Evolutionary conservation across 2,888 invertebrate genomes (phyloP), one percentile per base, ranked within the genome.

Genomic region (Calliopum simillimum): DNA sequence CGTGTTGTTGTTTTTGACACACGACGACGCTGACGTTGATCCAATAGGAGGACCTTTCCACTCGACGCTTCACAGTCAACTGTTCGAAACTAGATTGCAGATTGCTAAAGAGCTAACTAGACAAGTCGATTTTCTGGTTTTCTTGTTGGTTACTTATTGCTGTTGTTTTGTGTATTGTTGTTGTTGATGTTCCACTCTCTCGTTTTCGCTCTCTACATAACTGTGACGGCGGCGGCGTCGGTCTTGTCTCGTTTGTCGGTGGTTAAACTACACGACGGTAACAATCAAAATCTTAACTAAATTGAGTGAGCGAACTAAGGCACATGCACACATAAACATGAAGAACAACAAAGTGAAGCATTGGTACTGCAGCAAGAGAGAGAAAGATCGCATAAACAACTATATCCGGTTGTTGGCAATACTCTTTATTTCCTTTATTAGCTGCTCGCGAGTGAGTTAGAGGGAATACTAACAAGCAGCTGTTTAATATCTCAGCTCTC

Each of bases 1-100:
- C n/a, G n/a, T n/a, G n/a, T 74, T 70, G 25, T 51, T 33, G 44
- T 44, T 59, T 70, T 72, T 69, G 73, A 73, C 67, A 59, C 69
- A 75, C 72, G 73, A 74, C 76, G 73, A 75, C 76, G 76, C 75
- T 68, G 47, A 68, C 53, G 76, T 75, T 77, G 80, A 82, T 79
- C 81, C 79, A 82, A 80, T 79, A 77, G 75, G 77, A 66, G 77
- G 80, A 84, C 84, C 83, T 83, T 77, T 83, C 80, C 79, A 80
- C 82, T 84, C 84, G 83, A 81, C 84, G 84, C 78, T 83, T 83
- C 82, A 79, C 84, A 84, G 81, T 82, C 84, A 84, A 84, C 84
- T 84, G 84, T 84, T 84, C 85, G 82, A 84, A 84, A 84, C 84
- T 84, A 85, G 84, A 85, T 85, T 84, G 84, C 79, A 82, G 84